These are phyloP conservation scores for Camponotus fellah DNA, from an alignment of 2,888 invertebrate genomes.

Conservation along the genomic window DNA sequence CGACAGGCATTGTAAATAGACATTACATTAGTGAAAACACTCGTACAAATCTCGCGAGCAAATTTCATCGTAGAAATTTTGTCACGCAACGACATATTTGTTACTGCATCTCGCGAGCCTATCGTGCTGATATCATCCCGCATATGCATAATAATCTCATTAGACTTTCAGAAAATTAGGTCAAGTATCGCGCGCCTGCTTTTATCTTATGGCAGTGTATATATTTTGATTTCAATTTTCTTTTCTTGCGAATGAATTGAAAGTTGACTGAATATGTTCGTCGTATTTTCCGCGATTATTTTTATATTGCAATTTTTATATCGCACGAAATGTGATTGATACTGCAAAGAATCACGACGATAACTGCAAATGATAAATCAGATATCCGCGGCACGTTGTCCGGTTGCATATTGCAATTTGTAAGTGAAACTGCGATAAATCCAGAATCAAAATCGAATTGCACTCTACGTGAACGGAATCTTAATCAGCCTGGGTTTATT, in stretches of 20 bases:
- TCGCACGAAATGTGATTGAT: slow-evolving; percentile 24
- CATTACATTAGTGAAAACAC: not conserved
- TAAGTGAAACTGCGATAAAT: slow-evolving; percentile 35
- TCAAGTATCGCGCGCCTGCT: slow-evolving; percentile 1
- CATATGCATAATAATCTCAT: slow-evolving; percentile 9
- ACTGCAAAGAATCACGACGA: slow-evolving; percentile 4
- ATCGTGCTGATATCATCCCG: slow-evolving; percentile 10
- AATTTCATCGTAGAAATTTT: slow-evolving; percentile 4
- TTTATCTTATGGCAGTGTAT: not conserved
- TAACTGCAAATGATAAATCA: slow-evolving; percentile 33
- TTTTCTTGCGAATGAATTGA: not conserved
- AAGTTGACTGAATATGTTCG: not conserved
- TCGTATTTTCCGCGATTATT: not conserved
- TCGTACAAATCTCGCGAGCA: not conserved
- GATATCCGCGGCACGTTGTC: slow-evolving; percentile 23
- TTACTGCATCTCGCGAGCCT: slow-evolving; percentile 21
- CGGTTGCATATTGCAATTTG: slow-evolving; percentile 26
- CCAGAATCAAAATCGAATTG: slow-evolving; percentile 21
- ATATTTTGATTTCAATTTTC: not conserved
- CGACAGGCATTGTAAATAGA: slow-evolving; percentile 4
- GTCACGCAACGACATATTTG: slow-evolving; percentile 25
- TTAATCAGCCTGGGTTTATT: not conserved
- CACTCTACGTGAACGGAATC: not conserved
- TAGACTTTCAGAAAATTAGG: slow-evolving; percentile 27
- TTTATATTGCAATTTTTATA: not conserved